Evolutionary conservation across 1,140 invertebrate genomes (phyloP).

Genomic region (Melanaphis sacchari): DNA sequence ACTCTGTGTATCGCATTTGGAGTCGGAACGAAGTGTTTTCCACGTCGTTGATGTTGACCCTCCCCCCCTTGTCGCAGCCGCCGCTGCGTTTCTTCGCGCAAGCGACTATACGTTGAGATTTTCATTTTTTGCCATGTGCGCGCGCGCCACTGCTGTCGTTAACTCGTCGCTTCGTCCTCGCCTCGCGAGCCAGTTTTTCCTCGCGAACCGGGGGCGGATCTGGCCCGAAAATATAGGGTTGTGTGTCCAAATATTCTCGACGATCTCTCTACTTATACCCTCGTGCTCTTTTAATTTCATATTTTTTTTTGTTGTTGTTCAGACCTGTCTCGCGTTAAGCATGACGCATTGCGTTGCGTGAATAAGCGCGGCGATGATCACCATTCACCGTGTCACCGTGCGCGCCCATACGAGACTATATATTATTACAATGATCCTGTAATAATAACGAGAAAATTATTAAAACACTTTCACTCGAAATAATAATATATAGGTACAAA

Average conservation of each 20-base stretch:
- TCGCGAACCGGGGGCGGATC: not conserved
- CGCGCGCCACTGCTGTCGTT: not conserved
- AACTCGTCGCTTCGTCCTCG: not conserved
- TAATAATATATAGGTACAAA: too few relatives aligned
- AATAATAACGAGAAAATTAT: too few relatives aligned
- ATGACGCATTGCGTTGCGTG: not conserved
- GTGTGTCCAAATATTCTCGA: not conserved
- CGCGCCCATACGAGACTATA: too few relatives aligned
- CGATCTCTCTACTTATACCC: too few relatives aligned
- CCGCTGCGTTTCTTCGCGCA: not conserved
- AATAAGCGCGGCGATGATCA: too few relatives aligned
- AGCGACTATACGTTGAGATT: not conserved
- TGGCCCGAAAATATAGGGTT: not conserved
- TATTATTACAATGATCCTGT: too few relatives aligned
- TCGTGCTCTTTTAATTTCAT: not conserved
- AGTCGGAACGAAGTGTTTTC: conserved; percentile 15
- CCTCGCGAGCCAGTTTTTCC: not conserved
- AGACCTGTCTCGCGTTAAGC: not conserved
- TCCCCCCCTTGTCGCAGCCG: too few relatives aligned
- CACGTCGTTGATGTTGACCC: conserved; percentile 9
- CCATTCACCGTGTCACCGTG: too few relatives aligned
- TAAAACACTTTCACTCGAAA: too few relatives aligned
- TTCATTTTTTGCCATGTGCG: not conserved
- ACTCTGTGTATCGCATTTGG: not conserved
- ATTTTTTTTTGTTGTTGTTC: not conserved